phyloP scores from a whole-genome alignment of 2,888 invertebrate genomes.

The Physocephala rufipes region DNA sequence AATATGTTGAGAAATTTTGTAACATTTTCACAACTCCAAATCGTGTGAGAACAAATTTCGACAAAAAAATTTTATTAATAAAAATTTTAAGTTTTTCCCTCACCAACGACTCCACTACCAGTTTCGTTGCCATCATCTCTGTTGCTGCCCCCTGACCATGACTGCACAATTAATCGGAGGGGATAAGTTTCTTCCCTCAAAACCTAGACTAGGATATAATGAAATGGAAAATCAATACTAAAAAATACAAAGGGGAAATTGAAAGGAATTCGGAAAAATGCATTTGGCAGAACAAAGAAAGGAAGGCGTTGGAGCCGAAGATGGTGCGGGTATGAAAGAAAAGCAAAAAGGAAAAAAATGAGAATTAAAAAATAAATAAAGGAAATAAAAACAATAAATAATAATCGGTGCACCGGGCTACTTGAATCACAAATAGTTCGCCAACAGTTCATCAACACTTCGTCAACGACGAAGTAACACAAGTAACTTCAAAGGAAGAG shows the following conservation, averaged over 20 bases:
- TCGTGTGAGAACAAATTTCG: background rate
- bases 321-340: background rate
- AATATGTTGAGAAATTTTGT: too few species aligned
- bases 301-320: background rate
- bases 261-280: background rate
- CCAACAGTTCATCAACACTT: background rate
- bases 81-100: background rate
- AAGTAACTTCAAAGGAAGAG: slow-evolving; percentile 22
- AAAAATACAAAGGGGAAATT: background rate
- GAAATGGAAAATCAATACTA: slow-evolving; percentile 22
- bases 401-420: too few species aligned
- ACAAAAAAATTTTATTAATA: background rate
- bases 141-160: slow-evolving; percentile 26
- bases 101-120: too few species aligned
- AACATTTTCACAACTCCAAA: background rate
- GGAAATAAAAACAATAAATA: too few species aligned
- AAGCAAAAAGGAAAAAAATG: background rate
- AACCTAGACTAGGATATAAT: slow-evolving; percentile 21
- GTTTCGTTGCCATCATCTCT: background rate
- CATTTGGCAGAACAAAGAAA: background rate
- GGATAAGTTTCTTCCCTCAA: slow-evolving; percentile 14
- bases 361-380: background rate
- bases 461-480: slow-evolving; percentile 1
- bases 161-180: slow-evolving; percentile 26
- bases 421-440: too few species aligned